A percentile compares a stretch with the other conserved stretches of the same genome.
Conservation (phyloP, 2,113 vertebrate species). For the Mus pahari region DNA sequence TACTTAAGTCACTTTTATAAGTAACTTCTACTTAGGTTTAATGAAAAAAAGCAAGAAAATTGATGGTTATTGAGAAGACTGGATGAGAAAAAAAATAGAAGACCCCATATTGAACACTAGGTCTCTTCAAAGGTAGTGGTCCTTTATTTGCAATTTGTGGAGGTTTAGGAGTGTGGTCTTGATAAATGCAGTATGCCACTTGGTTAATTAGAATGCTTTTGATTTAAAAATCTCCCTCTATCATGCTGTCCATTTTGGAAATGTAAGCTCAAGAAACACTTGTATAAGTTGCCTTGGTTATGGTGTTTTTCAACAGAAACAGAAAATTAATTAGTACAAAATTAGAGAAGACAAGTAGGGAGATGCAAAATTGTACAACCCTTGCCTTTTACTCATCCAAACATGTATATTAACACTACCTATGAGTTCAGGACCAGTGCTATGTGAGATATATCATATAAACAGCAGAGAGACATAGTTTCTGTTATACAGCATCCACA, state of each 20-base stretch:
- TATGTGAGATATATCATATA: accelerated
- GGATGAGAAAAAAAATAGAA: neutral
- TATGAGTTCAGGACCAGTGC: too few relatives aligned
- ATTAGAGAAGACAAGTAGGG: neutral
- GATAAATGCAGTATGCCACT: neutral
- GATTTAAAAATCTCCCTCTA: neutral
- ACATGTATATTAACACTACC: neutral
- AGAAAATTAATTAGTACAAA: neutral
- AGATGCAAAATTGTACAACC: neutral
- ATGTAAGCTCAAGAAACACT: neutral
- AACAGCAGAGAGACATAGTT: accelerated
- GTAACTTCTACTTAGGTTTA: neutral
- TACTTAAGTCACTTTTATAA: neutral
- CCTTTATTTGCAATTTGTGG: neutral
- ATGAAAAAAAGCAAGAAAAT: neutral
- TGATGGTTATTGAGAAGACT: neutral
- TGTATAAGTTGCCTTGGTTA: neutral
- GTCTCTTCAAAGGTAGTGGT: neutral
- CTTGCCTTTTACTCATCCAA: neutral
- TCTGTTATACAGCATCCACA: neutral
- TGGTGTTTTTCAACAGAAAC: neutral
- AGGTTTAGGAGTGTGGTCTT: neutral
- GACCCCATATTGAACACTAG: neutral
- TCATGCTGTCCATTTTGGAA: too few relatives aligned
- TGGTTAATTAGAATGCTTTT: neutral